Percentiles rank a stretch among this genome's conserved stretches.
phyloP scores from a whole-genome alignment of 2,888 invertebrate species.

The Hybos culiciformis region DNA sequence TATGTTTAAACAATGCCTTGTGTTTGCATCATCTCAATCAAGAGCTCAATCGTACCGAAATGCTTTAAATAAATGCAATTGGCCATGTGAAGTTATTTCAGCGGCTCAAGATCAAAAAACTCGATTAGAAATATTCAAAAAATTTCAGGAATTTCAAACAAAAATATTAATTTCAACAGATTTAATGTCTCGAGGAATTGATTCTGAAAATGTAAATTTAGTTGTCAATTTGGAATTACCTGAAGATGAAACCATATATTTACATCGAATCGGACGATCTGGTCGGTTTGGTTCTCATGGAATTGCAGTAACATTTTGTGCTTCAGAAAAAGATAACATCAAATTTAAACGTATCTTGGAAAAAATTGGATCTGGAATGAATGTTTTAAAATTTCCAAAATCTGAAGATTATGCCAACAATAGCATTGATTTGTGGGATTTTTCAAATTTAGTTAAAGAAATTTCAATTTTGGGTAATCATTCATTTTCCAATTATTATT shows the following conservation, averaged over 20 bases:
- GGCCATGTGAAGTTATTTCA: slow-evolving; percentile 63
- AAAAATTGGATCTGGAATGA: slow-evolving; percentile 40
- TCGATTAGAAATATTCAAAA: slow-evolving; percentile 59
- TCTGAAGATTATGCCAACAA: slow-evolving; percentile 27
- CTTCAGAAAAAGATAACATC: slow-evolving; percentile 47
- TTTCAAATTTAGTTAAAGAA: slow-evolving; percentile 14
- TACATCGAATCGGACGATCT: slow-evolving; percentile 91
- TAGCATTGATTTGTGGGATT: slow-evolving; percentile 16
- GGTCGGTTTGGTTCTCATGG: slow-evolving; percentile 87
- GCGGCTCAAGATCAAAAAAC: slow-evolving; percentile 67
- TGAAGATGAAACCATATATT: slow-evolving; percentile 62
- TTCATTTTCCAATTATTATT: too few relatives aligned
- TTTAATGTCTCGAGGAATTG: slow-evolving; percentile 84
- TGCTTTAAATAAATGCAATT: slow-evolving; percentile 54
- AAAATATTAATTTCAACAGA: slow-evolving; percentile 84
- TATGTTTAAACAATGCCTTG: slow-evolving; percentile 76
- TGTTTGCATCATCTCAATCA: slow-evolving; percentile 81
- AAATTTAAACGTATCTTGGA: slow-evolving; percentile 45
- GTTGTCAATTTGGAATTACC: slow-evolving; percentile 89
- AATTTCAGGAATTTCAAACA: slow-evolving; percentile 65
- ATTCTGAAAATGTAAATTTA: slow-evolving; percentile 83
- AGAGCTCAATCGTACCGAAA: slow-evolving; percentile 69
- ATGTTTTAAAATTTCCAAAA: slow-evolving; percentile 37
- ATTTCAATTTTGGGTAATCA: too few relatives aligned
- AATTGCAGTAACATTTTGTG: slow-evolving; percentile 58